Percentiles rank a stretch among this genome's conserved stretches.
These are phyloP conservation scores for Macaria liturata DNA, from an alignment of 2,888 invertebrate species.

Conservation along the genomic window DNA sequence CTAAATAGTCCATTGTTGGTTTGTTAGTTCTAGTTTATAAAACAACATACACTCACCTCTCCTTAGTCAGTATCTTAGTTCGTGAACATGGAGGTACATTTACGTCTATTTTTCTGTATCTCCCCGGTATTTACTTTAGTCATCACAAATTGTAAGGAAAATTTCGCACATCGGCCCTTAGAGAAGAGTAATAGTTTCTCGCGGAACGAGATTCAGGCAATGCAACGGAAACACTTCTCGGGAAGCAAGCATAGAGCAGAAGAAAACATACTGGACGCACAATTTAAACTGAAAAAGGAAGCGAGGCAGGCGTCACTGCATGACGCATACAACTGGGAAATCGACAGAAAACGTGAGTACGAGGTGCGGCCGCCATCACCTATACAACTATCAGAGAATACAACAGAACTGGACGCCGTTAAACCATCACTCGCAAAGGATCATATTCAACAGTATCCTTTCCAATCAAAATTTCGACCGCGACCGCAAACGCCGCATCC, in stretches of 20 bases:
- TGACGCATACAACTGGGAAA: too few species aligned
- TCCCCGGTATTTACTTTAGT: conserved; percentile 46
- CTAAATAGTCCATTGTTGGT: conserved; percentile 40
- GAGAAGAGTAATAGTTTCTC: conserved; percentile 39
- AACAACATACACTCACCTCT: conserved; percentile 29
- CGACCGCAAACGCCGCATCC: too few species aligned
- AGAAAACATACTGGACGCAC: conserved; percentile 50
- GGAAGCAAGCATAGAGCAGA: conserved; percentile 40
- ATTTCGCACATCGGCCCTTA: conserved; percentile 45
- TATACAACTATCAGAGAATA: too few species aligned
- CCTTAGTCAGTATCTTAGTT: conserved; percentile 9
- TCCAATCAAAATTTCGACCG: too few species aligned
- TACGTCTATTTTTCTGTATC: conserved; percentile 33
- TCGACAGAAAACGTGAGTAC: too few species aligned
- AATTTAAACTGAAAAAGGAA: conserved; percentile 49
- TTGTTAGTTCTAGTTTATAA: conserved; percentile 45
- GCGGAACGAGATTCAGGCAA: conserved; percentile 35
- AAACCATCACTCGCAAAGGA: too few species aligned
- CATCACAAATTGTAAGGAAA: conserved; percentile 50
- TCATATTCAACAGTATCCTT: too few species aligned
- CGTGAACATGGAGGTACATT: conserved; percentile 49
- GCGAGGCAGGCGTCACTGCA: too few species aligned
- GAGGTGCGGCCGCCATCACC: too few species aligned
- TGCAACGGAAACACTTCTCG: conserved; percentile 47
- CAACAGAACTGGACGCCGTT: too few species aligned